Conservation (phyloP, 2,797 vertebrate genomes). For the Spheniscus humboldti region DNA sequence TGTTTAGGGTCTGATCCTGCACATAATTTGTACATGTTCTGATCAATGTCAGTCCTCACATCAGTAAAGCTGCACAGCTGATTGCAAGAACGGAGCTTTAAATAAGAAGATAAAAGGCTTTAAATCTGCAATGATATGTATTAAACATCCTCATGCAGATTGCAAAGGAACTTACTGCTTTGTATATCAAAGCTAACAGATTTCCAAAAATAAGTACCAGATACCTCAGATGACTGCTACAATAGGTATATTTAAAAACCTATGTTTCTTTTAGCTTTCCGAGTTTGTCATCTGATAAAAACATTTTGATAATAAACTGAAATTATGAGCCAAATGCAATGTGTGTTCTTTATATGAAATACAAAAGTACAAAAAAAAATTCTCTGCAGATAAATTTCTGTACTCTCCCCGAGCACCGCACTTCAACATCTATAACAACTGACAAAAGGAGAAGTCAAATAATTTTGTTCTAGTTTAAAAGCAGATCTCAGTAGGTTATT, state of each 20-base stretch:
- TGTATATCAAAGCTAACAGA: constrained; percentile 48
- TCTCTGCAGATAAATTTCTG: not conserved
- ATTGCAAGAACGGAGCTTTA: constrained; percentile 26
- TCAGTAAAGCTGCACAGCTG: not conserved
- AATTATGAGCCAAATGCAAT: constrained; percentile 26
- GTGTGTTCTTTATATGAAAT: not conserved
- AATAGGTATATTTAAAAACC: constrained; percentile 54
- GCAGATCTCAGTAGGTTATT: not conserved
- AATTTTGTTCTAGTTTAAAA: not conserved
- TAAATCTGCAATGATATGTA: constrained; percentile 52
- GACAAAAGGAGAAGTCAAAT: not conserved
- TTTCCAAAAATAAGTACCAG: constrained; percentile 35
- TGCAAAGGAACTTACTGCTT: constrained; percentile 53
- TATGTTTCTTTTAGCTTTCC: constrained; percentile 45
- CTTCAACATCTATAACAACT: not conserved
- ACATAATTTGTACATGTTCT: not conserved
- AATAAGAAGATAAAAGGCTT: constrained; percentile 53
- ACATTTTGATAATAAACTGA: constrained; percentile 75
- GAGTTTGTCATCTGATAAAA: constrained; percentile 62
- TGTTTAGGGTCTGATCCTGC: not conserved
- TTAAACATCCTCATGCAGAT: constrained; percentile 18
- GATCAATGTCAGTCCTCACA: not conserved
- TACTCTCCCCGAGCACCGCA: fast-evolving
- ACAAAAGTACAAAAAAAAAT: not conserved
- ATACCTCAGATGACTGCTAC: constrained; percentile 50